Evolutionary conservation across 2,113 vertebrate genomes (phyloP), one percentile per base, ranked within the genome.

Genomic region (Hydropotes inermis): DNA sequence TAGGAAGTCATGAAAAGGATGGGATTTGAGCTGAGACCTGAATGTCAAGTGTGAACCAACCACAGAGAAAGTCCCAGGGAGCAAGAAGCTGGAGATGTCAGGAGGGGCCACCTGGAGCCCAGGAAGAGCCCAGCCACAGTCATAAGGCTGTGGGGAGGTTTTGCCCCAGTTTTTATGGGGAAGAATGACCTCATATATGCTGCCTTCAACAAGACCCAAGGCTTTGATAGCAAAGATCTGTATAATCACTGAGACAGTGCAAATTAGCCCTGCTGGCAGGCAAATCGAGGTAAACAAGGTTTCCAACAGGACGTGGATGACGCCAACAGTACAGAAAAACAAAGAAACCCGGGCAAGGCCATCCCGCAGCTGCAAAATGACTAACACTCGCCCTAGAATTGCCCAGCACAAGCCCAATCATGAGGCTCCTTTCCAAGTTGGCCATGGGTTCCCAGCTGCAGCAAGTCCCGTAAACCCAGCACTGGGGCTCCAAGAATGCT

Each of bases 51-150:
- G 30, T 5, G 36, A 83, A 78, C n/a, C 89, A 14, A 8, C 16
- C 43, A 16, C 58, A 39, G 54, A 50, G 30, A 28, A 43, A 13
- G 52, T 11, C 23, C 52, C 52, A 1, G 54, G 43, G 16, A 8
- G 4, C 70, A 3, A 6, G 2, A 12, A 54, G 39, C 6, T 6
- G 7, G 33, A 6, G 23, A 19, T 7, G 1, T 4, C 13, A 39
- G 47, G 11, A 7, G 19, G 84, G 23, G 43, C 14, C 36, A 2
- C 17, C 36, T 23, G 28, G 70, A 15, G 28, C 57, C 12, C 76
- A 28, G 78, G 21, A 11, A 50, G 39, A 17, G 25, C 87, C 17
- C 85, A 30, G 86, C 23, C 23, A 43, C 11, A 1, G 55, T 30
- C 55, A 0, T 2, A 2, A 55, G 55, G 30, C 15, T 2, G 9